Conservation (phyloP, 2,113 vertebrate genomes). For the Protobothrops flavoviridis region DNA sequence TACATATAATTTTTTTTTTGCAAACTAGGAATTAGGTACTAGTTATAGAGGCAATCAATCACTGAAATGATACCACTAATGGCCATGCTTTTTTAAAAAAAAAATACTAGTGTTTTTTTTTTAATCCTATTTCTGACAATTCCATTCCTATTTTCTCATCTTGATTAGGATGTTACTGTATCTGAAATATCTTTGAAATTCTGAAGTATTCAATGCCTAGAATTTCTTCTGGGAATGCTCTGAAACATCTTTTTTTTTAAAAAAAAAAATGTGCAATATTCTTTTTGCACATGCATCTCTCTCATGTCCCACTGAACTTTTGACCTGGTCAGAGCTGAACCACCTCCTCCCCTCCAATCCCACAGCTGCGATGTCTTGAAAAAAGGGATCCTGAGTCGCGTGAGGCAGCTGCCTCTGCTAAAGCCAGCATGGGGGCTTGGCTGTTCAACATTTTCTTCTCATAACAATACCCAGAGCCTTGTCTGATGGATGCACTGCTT, state of each 20-base stretch:
- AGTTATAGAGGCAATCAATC: conserved; percentile 58
- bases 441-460: conserved; percentile 46
- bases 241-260: conserved; percentile 14
- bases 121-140: background rate
- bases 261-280: background rate
- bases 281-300: conserved; percentile 9
- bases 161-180: conserved; percentile 30
- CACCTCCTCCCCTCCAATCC: conserved; percentile 40
- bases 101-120: background rate
- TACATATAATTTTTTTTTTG: conserved; percentile 14
- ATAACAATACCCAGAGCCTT: conserved; percentile 44
- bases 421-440: conserved; percentile 59
- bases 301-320: conserved; percentile 68
- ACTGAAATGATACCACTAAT: conserved; percentile 42
- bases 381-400: conserved; percentile 46
- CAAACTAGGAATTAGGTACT: conserved; percentile 22
- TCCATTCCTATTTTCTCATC: conserved; percentile 35
- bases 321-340: conserved; percentile 62
- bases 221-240: conserved; percentile 24
- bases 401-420: conserved; percentile 60
- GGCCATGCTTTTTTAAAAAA: conserved; percentile 3
- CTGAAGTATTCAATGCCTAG: background rate
- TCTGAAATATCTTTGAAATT: conserved; percentile 32
- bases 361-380: conserved; percentile 43
- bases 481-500: conserved; percentile 59